Evolutionary conservation across 2,113 vertebrate genomes (phyloP).

Genomic region (Eptesicus fuscus): DNA sequence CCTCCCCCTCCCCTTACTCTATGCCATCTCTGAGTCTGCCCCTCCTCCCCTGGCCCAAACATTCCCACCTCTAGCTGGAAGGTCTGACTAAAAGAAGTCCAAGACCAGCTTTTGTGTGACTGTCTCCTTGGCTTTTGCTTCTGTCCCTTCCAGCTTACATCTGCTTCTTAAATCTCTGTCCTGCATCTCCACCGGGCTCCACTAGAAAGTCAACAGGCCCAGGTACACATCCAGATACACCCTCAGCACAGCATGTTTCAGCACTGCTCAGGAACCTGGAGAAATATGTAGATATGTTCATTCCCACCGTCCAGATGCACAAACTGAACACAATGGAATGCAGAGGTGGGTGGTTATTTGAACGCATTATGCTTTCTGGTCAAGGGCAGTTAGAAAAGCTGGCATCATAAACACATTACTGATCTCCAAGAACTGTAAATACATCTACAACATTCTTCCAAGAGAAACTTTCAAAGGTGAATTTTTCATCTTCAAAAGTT

Average conservation of each 20-base stretch:
- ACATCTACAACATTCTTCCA: background rate
- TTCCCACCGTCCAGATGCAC: background rate
- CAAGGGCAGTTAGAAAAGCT: conserved; percentile 12
- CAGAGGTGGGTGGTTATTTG: background rate
- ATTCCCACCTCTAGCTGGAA: background rate
- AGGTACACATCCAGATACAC: background rate
- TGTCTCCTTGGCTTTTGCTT: background rate
- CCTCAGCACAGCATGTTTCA: background rate
- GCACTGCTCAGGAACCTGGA: background rate
- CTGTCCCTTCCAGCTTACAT: background rate
- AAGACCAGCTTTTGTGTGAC: background rate
- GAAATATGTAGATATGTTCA: background rate
- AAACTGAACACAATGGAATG: background rate
- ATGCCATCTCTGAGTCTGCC: background rate
- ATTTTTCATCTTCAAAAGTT: background rate
- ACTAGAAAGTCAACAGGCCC: background rate
- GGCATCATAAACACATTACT: background rate
- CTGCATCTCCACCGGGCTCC: background rate
- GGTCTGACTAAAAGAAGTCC: background rate
- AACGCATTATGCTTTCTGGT: background rate
- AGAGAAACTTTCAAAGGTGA: background rate
- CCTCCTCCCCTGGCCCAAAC: too few relatives aligned
- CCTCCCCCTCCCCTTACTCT: background rate
- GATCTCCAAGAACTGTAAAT: background rate
- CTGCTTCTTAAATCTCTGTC: background rate